These are phyloP conservation scores for Cricetomys ansorgei DNA, from an alignment of 2,113 vertebrate species.

Conservation along the genomic window DNA sequence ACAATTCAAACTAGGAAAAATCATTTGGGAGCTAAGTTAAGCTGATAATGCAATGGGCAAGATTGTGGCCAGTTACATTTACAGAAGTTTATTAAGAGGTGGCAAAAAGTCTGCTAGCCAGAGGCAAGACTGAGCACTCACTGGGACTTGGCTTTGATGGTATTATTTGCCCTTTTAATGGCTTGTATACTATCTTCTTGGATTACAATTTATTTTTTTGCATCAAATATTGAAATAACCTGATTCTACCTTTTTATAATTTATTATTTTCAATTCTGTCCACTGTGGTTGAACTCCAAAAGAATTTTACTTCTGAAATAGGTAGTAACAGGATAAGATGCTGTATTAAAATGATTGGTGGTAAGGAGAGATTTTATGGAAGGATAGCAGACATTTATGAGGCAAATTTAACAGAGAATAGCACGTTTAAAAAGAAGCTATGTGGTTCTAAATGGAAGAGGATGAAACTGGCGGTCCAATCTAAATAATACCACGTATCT, in stretches of 20 bases:
- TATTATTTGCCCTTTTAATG: conserved; percentile 32
- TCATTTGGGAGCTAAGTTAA: conserved; percentile 46
- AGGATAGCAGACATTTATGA: conserved; percentile 82
- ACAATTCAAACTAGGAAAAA: conserved; percentile 28
- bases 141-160: conserved; percentile 32
- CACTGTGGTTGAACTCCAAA: conserved; percentile 69
- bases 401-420: conserved; percentile 80
- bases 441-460: conserved; percentile 84
- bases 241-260: conserved; percentile 66
- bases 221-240: conserved; percentile 68
- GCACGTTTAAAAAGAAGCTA: conserved; percentile 83
- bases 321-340: conserved; percentile 79
- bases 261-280: conserved; percentile 68
- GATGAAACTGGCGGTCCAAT: conserved; percentile 89
- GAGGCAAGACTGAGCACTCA: conserved; percentile 3
- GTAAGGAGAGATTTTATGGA: conserved; percentile 74
- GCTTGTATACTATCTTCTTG: not conserved
- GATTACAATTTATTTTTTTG: conserved; percentile 51
- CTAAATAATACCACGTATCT: conserved; percentile 91
- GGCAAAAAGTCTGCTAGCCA: not conserved
- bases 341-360: conserved; percentile 79
- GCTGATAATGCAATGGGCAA: conserved; percentile 50
- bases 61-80: conserved; percentile 22
- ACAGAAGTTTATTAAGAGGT: not conserved
- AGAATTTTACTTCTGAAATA: conserved; percentile 78